Base-by-base conservation (phyloP, 2,888 invertebrate genomes). In the Proisotoma minuta region DNA sequence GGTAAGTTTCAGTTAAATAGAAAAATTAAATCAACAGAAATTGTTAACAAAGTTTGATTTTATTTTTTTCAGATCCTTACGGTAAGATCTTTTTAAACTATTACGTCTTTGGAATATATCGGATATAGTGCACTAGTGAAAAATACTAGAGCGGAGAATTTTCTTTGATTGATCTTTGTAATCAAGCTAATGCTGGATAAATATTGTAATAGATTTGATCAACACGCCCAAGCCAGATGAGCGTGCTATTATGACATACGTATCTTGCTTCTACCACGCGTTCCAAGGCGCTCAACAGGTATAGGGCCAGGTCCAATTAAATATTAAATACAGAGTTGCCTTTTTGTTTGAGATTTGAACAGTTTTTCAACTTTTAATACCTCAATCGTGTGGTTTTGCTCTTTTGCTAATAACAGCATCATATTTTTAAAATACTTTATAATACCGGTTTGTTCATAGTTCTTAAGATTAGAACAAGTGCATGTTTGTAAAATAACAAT, bases 231-330 rank as follows among this genome's bases (percentile, higher is more conserved):
- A 96, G 85, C 99, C 99, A 81, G 99, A 99, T 84, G 99, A 99
- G 85, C 90, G 98, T 83, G 98, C 98, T 80, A 96, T 99, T 81
- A 99, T 99, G 99, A 98, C 99, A 78, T 99, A 99, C 83, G 98
- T 99, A 82, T 99, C 98, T 81, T 97, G 98, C 85, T 99, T 97
- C 87, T 99, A 99, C 85, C 99, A 99, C 84, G 98, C 99, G 82
- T 99, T 99, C 90, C 95, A 97, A 85, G 97, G 98, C 84, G 94
- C 94, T 80, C 93, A 93, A 84, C 94, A 95, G 94, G 95, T 94
- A 82, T 81, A 77, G 34, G n/a, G n/a, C n/a, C n/a, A n/a, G n/a
- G n/a, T n/a, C n/a, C n/a, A n/a, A n/a, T n/a, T n/a, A n/a, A n/a
- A n/a, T n/a, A n/a, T n/a, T n/a, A n/a, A n/a, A n/a, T n/a, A n/a